phyloP scores from a whole-genome alignment of 2,888 invertebrate species.

The Spatulosminthurus flaviceps region DNA sequence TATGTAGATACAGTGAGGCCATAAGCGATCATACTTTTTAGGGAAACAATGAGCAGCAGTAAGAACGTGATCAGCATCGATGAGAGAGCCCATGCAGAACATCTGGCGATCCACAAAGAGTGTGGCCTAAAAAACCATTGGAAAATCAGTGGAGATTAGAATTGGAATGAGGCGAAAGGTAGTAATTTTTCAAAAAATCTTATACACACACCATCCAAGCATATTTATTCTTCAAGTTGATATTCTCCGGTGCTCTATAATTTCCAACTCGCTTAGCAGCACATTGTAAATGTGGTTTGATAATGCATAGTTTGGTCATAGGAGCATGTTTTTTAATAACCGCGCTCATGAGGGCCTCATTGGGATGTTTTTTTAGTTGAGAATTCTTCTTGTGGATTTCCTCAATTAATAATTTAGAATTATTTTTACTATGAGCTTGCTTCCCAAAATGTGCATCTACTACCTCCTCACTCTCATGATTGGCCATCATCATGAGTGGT shows the following conservation, averaged over 20 bases:
- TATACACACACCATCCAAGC: conserved; percentile 47
- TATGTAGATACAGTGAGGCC: too few species aligned
- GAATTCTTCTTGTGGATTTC: not conserved
- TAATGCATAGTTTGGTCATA: conserved; percentile 34
- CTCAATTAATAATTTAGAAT: not conserved
- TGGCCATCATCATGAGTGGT: not conserved
- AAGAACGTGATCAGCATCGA: conserved; percentile 42
- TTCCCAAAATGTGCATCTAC: not conserved
- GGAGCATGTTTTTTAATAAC: conserved; percentile 36
- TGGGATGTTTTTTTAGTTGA: not conserved
- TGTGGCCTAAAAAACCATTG: conserved; percentile 26
- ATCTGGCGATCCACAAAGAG: conserved; percentile 41
- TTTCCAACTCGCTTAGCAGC: conserved; percentile 18
- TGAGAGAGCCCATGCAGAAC: conserved; percentile 45
- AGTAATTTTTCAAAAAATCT: too few species aligned
- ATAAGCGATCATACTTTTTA: conserved; percentile 31
- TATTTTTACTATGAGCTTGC: not conserved
- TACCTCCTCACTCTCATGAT: not conserved
- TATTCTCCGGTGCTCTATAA: conserved; percentile 30
- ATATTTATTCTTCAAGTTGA: conserved; percentile 41
- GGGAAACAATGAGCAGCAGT: conserved; percentile 48
- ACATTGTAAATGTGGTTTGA: conserved; percentile 39
- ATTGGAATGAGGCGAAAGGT: too few species aligned
- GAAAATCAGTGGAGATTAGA: too few species aligned
- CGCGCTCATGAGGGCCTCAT: not conserved